These are phyloP conservation scores for Diplosoma virens DNA, from an alignment of 23 tunicate genomes.

Conservation along the genomic window DNA sequence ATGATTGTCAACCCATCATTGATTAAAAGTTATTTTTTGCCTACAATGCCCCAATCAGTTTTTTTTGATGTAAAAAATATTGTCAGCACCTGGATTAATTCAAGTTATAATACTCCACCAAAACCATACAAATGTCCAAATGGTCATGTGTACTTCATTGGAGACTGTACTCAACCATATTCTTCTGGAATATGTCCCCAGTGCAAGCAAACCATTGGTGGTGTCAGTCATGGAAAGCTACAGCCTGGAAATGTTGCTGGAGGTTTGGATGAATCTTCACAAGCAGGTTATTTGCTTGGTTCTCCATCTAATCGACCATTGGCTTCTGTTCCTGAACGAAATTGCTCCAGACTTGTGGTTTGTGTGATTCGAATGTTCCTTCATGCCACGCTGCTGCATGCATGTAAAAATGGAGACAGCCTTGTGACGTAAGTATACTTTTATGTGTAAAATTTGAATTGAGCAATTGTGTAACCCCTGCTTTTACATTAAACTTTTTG, in stretches of 20 bases:
- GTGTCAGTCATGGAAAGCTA: background rate
- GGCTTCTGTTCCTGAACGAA: constrained; percentile 30
- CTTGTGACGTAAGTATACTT: too few relatives aligned
- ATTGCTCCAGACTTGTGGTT: constrained; percentile 16
- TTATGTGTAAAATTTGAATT: too few relatives aligned
- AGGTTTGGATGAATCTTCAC: constrained; percentile 23
- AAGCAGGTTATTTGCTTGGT: constrained; percentile 59
- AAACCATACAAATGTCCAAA: constrained; percentile 54
- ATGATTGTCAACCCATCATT: background rate
- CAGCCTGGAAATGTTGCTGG: constrained; percentile 52
- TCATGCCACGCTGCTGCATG: constrained; percentile 19
- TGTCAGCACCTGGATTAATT: background rate
- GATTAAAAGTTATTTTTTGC: constrained; percentile 31
- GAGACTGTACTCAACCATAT: constrained; percentile 47
- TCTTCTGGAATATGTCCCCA: constrained; percentile 38
- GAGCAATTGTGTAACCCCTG: too few relatives aligned
- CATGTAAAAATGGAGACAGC: background rate
- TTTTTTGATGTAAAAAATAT: constrained; percentile 34
- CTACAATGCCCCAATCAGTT: constrained; percentile 65
- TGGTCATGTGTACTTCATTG: constrained; percentile 55
- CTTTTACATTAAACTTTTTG: too few relatives aligned
- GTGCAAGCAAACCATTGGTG: constrained; percentile 59
- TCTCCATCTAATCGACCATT: background rate
- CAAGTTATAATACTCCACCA: background rate
- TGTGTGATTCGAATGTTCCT: constrained; percentile 35